Base-by-base conservation (phyloP, 2,113 vertebrate genomes). In the Phaethon lepturus region DNA sequence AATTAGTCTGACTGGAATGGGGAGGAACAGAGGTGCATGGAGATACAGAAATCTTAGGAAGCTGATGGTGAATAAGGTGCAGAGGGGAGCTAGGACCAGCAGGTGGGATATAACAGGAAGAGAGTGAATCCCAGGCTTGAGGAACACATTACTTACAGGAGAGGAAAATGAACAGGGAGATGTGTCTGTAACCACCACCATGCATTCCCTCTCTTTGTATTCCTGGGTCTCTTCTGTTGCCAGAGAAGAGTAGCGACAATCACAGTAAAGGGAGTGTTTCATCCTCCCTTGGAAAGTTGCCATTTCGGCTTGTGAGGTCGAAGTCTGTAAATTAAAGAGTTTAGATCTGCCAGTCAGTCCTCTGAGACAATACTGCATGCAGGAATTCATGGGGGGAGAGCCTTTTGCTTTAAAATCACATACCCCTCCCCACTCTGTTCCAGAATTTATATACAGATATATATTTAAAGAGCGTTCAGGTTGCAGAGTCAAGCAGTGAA, bases 1-100 rank as follows among this genome's bases (percentile, higher is more conserved):
- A 89, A 95, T 85, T 92, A 92, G 47, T 59, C 71, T 88, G 76
- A 53, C 47, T 89, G 49, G 82, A 81, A 81, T 94, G 86, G 79
- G 74, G 73, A 89, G 56, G 83, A 81, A 67, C 33, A 78, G 35
- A 86, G 13, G 42, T 52, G 25, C 44, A 60, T 28, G 62, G 81
- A 82, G 74, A 60, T 45, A 82, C 11, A 85, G 40, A 91, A 85
- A 74, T 85, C 26, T 75, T 67, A 53, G 45, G 73, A 52, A 79
- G 52, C 40, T 82, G 64, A 47, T 62, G 66, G 88, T 66, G n/a
- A 87, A 42, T 58, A 85, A 59, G 38, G 38, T 78, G 66, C 59
- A 74, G 47, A 81, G 69, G 29, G 45, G 13, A 91, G 18, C 53
- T 52, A 38, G 50, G 42, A 79, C 76, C 64, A 81, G 58, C 12